Percentiles rank a stretch among this genome's conserved stretches.
phyloP scores from a whole-genome alignment of 2,113 vertebrate species.

The Anolis carolinensis region DNA sequence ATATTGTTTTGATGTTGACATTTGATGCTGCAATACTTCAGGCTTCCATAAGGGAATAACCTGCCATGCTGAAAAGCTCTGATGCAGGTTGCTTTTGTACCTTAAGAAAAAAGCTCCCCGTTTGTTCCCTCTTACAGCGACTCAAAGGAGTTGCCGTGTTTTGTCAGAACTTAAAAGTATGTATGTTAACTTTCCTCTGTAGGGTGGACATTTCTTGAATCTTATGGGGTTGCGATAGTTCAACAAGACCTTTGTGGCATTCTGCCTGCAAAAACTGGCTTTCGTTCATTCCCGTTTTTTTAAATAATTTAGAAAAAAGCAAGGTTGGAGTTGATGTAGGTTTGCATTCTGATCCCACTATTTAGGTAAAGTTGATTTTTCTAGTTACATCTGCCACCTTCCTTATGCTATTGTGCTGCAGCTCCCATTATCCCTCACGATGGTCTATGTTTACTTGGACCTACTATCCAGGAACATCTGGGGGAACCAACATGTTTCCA shows the following conservation, averaged over 20 bases:
- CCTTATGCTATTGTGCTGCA: no score
- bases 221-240: neutral
- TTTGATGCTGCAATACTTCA: constrained; percentile 74
- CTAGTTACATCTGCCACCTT: neutral
- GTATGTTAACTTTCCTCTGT: constrained; percentile 5
- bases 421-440: no score
- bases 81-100: constrained; percentile 25
- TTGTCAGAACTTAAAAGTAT: constrained; percentile 46
- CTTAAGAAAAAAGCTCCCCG: constrained; percentile 28
- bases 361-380: neutral
- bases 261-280: neutral
- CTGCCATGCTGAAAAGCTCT: constrained; percentile 55
- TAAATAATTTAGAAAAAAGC: neutral
- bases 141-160: constrained; percentile 29
- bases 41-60: constrained; percentile 70
- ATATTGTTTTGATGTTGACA: constrained; percentile 83
- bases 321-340: neutral
- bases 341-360: neutral
- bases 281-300: neutral
- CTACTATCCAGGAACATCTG: neutral
- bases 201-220: constrained; percentile 15
- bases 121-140: neutral
- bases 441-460: no score
- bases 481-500: neutral
- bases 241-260: constrained; percentile 32